Evolutionary conservation across 2,888 invertebrate species (phyloP), one percentile per base, ranked within the genome.

Genomic region (Papilio elwesi): DNA sequence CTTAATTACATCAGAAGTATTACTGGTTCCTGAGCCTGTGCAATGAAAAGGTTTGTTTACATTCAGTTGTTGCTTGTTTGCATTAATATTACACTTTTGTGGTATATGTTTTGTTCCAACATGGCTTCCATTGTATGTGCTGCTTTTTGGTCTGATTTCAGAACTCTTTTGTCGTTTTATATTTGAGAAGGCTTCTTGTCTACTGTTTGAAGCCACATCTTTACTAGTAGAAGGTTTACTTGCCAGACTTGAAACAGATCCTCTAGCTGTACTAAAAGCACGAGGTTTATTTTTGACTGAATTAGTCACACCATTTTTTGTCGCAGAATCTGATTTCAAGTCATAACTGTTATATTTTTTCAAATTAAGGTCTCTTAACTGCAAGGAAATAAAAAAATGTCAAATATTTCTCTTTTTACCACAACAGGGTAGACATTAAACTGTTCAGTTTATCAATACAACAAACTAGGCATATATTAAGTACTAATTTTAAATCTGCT

Each of bases 301-400:
- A 6, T 74, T 74, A 0, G 57, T 55, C 3, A 38, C 47, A 15
- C 74, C 76, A 0, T 73, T 74, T 43, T 75, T 78, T 0, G 65
- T 73, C 2, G 49, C 7, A 16, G 77, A 49, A 55, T 36, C 65
- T 55, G 38, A 52, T 47, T 63, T 4, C 4, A 74, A 38, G 5
- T 76, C 66, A 57, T 68, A 74, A 38, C 83, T 85, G 66, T 77
- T 83, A 62, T 92, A 92, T 72, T 91, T 92, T 52, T 90, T 89
- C 0, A 90, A 77, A 75, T 93, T 93, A 0, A 92, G 13, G 71
- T 92, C 87, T 26, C 90, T 76, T 11, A 93, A 75, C 92, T 93
- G 86, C 47, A 69, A 76, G 73, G 70, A 68, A 62, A 70, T n/a
- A 55, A 36, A 55, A 7, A 64, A 49, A 8, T 11, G 48, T 49